Evolutionary conservation across 2,797 vertebrate species (phyloP), one percentile per base, ranked within the genome.

Genomic region (Chromobotia macracanthus): DNA sequence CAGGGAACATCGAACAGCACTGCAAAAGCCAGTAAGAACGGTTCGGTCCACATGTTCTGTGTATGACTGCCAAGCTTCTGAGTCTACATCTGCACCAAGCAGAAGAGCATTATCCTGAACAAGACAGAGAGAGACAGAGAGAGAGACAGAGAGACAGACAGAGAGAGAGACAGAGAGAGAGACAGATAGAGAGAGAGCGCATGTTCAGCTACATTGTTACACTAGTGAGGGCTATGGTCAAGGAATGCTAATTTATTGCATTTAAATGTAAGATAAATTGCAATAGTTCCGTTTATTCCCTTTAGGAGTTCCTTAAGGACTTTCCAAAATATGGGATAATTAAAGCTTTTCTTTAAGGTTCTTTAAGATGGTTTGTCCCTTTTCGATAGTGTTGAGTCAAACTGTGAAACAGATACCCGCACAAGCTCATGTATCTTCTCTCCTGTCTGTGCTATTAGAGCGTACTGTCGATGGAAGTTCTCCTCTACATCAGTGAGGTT

Each of bases 101-200:
- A 95, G 90, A 89, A 87, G 91, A 90, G 91, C 82, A 31, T 95
- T 97, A 88, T 95, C 92, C 93, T 96, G 87, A 31, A 82, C 63
- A 38, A 68, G 6, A 18, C 9, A 31, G 19, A 53, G 46, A 72
- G 28, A 48, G 18, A 69, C 13, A 9, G 25, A 61, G 23, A 7
- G 15, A 35, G 25, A 11, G n/a, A n/a, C n/a, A 53, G 46, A 72
- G 28, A 48, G 18, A 69, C 13, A 9, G 25, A 61, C 12, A 7
- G 15, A 31, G 19, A 53, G 46, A 72, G 28, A 48, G 18, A 69
- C 13, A 9, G 25, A 61, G 23, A 7, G 15, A 35, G 25, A 11
- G n/a, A n/a, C n/a, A n/a, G n/a, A n/a, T n/a, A n/a, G n/a, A n/a
- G n/a, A n/a, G n/a, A n/a, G n/a, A n/a, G n/a, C n/a, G 3, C 31